These are phyloP conservation scores for Acrobasis suavella DNA, from an alignment of 2,888 invertebrate species.

Conservation along the genomic window DNA sequence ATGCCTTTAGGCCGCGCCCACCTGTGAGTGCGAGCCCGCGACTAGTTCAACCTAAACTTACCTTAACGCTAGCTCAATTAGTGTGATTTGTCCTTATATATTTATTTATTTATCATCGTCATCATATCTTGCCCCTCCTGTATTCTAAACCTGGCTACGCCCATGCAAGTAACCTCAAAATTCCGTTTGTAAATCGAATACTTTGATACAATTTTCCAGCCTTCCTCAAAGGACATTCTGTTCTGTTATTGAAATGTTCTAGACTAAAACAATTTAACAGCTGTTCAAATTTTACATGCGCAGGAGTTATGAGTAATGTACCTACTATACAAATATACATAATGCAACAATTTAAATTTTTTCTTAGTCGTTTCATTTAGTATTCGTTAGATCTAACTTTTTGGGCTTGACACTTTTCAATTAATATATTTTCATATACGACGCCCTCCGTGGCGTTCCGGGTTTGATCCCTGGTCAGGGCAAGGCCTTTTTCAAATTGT, in stretches of 20 bases:
- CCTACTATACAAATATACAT: not conserved
- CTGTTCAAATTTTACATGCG: conserved; percentile 13
- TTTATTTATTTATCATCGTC: not conserved
- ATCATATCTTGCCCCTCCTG: too few species aligned
- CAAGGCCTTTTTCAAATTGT: too few species aligned
- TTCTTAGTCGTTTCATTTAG: not conserved
- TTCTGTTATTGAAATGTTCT: not conserved
- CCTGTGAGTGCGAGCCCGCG: too few species aligned
- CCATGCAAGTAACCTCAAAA: too few species aligned
- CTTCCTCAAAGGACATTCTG: not conserved
- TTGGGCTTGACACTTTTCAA: too few species aligned
- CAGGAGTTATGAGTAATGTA: not conserved
- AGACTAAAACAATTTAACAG: not conserved
- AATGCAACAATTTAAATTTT: not conserved
- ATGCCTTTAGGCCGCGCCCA: too few species aligned
- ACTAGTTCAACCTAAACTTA: too few species aligned
- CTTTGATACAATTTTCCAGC: not conserved
- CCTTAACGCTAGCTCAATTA: not conserved
- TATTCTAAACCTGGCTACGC: too few species aligned
- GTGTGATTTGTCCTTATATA: not conserved
- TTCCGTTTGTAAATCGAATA: not conserved
- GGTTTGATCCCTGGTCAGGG: too few species aligned
- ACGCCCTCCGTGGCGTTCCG: too few species aligned
- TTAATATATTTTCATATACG: too few species aligned
- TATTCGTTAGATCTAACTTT: too few species aligned